Conservation (phyloP, 2,113 vertebrate genomes). For the Tragelaphus strepsiceros region DNA sequence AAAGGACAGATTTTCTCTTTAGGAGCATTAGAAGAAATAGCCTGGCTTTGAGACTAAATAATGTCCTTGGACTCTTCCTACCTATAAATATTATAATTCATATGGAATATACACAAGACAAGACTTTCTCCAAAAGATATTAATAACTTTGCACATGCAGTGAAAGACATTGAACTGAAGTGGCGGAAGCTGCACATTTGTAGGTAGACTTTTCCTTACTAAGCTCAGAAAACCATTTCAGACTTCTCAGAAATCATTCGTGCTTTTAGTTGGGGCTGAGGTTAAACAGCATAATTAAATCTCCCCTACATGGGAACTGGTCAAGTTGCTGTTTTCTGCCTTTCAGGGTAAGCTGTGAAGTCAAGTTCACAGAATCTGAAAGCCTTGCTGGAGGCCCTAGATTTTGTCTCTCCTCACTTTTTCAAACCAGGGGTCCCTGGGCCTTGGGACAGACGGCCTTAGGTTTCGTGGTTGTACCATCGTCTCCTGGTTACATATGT, state of each 20-base stretch:
- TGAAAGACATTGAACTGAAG: not conserved
- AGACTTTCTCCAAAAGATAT: not conserved
- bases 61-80: not conserved
- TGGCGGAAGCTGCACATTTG: not conserved
- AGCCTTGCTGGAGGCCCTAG: not conserved
- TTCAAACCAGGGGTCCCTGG: not conserved
- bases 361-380: not conserved
- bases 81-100: not conserved
- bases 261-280: not conserved
- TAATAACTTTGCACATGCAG: not conserved
- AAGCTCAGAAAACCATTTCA: not conserved
- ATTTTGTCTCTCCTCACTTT: not conserved
- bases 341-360: not conserved
- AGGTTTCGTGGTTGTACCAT: not conserved
- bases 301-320: not conserved
- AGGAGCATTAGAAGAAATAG: not conserved
- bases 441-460: not conserved
- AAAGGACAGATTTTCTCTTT: not conserved
- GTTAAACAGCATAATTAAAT: not conserved
- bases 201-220: not conserved
- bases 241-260: constrained; percentile 5
- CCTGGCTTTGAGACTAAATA: not conserved
- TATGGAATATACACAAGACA: not conserved
- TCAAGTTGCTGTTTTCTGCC: not conserved
- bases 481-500: accelerated